These are phyloP conservation scores for Brachynemurus nebulosus DNA, from an alignment of 2,888 invertebrate genomes.

Conservation along the genomic window DNA sequence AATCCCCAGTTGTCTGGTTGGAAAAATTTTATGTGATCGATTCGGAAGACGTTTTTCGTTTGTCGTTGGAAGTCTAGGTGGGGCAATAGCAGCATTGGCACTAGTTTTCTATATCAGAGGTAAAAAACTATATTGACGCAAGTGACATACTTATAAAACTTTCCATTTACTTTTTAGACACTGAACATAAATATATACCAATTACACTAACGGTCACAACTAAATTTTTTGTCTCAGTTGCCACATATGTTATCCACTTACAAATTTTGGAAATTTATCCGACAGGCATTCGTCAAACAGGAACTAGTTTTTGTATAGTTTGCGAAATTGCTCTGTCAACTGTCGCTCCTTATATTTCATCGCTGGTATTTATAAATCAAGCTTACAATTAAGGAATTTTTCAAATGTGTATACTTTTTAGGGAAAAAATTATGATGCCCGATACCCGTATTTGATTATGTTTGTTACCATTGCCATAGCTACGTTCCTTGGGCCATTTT, in stretches of 20 bases:
- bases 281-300: constrained; percentile 49
- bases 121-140: constrained; percentile 15
- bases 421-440: constrained; percentile 32
- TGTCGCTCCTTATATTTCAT: constrained; percentile 41
- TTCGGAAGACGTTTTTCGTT: constrained; percentile 15
- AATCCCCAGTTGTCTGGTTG: not conserved
- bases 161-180: too few relatives aligned
- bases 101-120: constrained; percentile 30
- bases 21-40: not conserved
- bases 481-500: constrained; percentile 33
- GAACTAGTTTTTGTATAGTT: constrained; percentile 43
- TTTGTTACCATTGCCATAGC: constrained; percentile 33
- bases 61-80: constrained; percentile 31
- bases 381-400: constrained; percentile 4
- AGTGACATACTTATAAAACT: not conserved
- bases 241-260: constrained; percentile 43
- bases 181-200: too few relatives aligned
- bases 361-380: too few relatives aligned
- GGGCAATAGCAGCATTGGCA: constrained; percentile 31
- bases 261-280: constrained; percentile 53
- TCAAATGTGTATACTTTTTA: constrained; percentile 12
- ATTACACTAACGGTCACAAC: too few relatives aligned
- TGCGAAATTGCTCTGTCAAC: constrained; percentile 39
- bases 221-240: constrained; percentile 38
- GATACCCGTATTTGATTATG: constrained; percentile 30